These are phyloP conservation scores for Melieria omissa DNA, from an alignment of 2,888 invertebrate genomes.

Conservation along the genomic window DNA sequence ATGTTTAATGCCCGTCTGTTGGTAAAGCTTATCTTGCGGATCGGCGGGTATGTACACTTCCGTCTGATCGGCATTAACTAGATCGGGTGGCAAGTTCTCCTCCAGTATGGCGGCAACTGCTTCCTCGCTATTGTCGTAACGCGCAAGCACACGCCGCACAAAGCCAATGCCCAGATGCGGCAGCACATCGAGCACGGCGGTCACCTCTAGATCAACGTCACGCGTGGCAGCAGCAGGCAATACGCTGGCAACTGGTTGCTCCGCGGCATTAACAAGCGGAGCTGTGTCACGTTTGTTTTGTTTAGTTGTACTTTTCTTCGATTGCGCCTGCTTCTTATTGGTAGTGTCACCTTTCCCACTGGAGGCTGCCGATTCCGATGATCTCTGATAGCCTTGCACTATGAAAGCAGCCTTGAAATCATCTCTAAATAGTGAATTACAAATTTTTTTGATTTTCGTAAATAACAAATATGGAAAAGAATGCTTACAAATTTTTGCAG, in stretches of 20 bases:
- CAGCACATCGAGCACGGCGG: slow-evolving; percentile 71
- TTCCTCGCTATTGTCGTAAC: slow-evolving; percentile 79
- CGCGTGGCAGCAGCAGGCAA: slow-evolving; percentile 40
- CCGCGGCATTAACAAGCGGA: slow-evolving; percentile 9
- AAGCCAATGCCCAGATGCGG: slow-evolving; percentile 84
- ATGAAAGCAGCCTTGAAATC: slow-evolving; percentile 55
- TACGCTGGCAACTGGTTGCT: not conserved
- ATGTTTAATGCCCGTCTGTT: slow-evolving; percentile 71
- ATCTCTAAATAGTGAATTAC: slow-evolving; percentile 40
- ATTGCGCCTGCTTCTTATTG: not conserved
- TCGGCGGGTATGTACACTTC: slow-evolving; percentile 76
- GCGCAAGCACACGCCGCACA: slow-evolving; percentile 78
- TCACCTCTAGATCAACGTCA: slow-evolving; percentile 66
- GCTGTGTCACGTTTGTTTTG: slow-evolving; percentile 7
- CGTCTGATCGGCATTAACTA: slow-evolving; percentile 67
- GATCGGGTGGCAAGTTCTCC: slow-evolving; percentile 67
- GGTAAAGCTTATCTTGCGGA: slow-evolving; percentile 68
- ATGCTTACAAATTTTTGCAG: slow-evolving; percentile 76
- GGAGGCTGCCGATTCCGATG: slow-evolving; percentile 44
- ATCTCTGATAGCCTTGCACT: slow-evolving; percentile 53
- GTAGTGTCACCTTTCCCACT: slow-evolving; percentile 23
- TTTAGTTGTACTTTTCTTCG: not conserved
- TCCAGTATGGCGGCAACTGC: slow-evolving; percentile 88
- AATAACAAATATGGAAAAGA: not conserved
- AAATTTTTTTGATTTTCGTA: slow-evolving; percentile 25